Evolutionary conservation across 2,797 vertebrate species (phyloP).

Genomic region (Semaprochilodus insignis): DNA sequence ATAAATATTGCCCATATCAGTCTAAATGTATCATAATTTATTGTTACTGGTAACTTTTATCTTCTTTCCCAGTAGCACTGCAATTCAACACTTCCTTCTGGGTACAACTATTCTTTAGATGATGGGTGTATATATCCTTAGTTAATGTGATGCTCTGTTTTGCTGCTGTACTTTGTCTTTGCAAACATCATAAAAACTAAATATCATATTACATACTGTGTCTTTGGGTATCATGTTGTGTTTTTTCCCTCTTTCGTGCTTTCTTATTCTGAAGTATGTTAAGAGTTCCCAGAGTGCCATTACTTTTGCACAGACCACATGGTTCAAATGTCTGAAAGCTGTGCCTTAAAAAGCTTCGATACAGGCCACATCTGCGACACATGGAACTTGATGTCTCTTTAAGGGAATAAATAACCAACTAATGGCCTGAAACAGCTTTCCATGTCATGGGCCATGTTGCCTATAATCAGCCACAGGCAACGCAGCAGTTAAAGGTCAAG

Average conservation of each 20-base stretch:
- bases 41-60: too few relatives aligned
- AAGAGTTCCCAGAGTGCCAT: too few relatives aligned
- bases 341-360: not conserved
- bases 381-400: not conserved
- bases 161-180: too few relatives aligned
- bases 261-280: not conserved
- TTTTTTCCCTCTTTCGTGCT: not conserved
- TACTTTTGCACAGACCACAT: not conserved
- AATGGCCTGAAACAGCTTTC: not conserved
- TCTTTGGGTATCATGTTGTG: not conserved
- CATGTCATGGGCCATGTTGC: not conserved
- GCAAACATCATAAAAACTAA: too few relatives aligned
- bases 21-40: too few relatives aligned
- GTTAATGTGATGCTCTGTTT: too few relatives aligned
- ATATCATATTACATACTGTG: not conserved
- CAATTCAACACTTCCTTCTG: too few relatives aligned
- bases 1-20: too few relatives aligned
- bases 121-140: too few relatives aligned
- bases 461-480: slow-evolving; percentile 1
- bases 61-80: too few relatives aligned
- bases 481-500: not conserved
- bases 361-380: not conserved
- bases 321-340: not conserved
- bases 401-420: not conserved
- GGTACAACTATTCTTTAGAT: too few relatives aligned